Conservation (phyloP, 2,113 vertebrate species). For the Hyla sarda region DNA sequence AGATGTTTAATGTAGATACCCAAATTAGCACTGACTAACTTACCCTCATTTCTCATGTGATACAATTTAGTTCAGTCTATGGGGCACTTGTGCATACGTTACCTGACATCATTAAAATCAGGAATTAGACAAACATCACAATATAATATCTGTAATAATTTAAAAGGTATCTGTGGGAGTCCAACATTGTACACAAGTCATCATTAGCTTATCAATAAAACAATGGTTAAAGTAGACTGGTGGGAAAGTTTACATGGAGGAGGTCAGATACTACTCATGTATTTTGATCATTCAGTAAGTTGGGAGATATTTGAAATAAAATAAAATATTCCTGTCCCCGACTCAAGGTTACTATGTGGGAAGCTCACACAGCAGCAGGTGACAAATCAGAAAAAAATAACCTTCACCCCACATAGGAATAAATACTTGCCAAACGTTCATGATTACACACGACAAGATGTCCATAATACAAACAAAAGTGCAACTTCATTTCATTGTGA, state of each 20-base stretch:
- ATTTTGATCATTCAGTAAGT: conserved; percentile 4
- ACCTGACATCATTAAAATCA: no score
- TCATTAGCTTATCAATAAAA: not conserved
- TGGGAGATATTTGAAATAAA: not conserved
- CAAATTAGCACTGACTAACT: no score
- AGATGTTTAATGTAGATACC: no score
- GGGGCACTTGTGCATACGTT: not conserved
- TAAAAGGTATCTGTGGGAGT: not conserved
- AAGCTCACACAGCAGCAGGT: conserved; percentile 24
- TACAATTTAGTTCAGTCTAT: no score
- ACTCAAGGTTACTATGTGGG: conserved; percentile 36
- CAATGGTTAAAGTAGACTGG: not conserved
- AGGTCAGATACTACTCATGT: not conserved
- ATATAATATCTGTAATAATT: not conserved
- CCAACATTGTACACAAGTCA: not conserved
- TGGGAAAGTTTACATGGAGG: not conserved
- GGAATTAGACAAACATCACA: not conserved
- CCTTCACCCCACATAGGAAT: conserved; percentile 1
- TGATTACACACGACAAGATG: not conserved
- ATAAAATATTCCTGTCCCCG: conserved; percentile 20
- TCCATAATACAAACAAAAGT: not conserved
- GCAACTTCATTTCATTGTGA: not conserved
- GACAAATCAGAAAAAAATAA: conserved; percentile 3
- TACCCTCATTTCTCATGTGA: no score
- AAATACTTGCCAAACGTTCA: not conserved